Percentiles rank a stretch among this genome's conserved stretches.
phyloP scores from a whole-genome alignment of 2,113 vertebrate genomes.

The Leucopternis melanops region DNA sequence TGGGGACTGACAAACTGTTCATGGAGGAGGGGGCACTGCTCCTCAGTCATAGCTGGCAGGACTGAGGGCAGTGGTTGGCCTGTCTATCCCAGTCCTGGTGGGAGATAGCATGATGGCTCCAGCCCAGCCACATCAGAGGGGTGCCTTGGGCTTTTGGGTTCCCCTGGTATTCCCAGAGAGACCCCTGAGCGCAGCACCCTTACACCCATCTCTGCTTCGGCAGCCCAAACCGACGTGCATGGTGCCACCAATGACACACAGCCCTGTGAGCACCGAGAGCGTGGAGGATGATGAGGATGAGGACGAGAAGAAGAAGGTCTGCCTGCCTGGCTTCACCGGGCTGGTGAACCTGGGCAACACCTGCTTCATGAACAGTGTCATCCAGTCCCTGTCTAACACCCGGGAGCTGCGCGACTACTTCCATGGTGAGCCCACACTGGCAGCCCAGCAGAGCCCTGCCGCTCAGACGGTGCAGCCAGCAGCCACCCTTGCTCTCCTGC shows the following conservation, averaged over 20 bases:
- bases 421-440: conserved; percentile 78
- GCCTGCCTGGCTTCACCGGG: conserved; percentile 92
- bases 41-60: not conserved
- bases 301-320: conserved; percentile 95
- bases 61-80: not conserved
- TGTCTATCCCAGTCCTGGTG: not conserved
- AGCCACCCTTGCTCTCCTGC: not conserved
- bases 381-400: conserved; percentile 96
- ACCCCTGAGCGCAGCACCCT: not conserved
- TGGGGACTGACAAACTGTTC: not conserved
- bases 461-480: not conserved
- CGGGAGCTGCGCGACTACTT: conserved; percentile 96
- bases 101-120: not conserved
- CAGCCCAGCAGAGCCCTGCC: not conserved
- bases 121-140: not conserved
- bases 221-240: conserved; percentile 96
- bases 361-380: conserved; percentile 99
- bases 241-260: conserved; percentile 96
- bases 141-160: not conserved
- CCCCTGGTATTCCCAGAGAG: not conserved
- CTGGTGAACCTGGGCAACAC: conserved; percentile 97
- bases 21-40: not conserved
- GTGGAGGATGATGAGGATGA: conserved; percentile 83
- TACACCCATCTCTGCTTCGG: not conserved
- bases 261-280: conserved; percentile 77